Conservation (phyloP, 2,113 vertebrate species). For the Menura novaehollandiae region DNA sequence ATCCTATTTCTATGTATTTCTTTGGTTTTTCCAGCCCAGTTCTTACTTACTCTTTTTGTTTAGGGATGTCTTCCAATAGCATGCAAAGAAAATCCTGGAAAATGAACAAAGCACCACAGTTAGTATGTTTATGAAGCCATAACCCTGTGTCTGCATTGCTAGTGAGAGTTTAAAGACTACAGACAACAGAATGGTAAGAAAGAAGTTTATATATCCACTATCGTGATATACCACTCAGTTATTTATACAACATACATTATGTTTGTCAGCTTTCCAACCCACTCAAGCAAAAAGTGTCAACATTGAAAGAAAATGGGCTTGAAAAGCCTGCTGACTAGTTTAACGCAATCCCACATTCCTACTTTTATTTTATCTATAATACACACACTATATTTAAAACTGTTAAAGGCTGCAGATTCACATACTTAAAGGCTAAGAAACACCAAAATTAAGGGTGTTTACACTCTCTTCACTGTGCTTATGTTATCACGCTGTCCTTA, state of each 20-base stretch:
- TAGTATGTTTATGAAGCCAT: neutral
- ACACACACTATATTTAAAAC: neutral
- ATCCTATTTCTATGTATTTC: neutral
- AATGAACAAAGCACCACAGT: conserved; percentile 47
- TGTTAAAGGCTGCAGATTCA: neutral
- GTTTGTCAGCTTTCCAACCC: conserved; percentile 1
- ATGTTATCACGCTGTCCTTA: neutral
- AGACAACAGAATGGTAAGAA: neutral
- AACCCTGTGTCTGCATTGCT: neutral
- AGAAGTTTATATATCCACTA: neutral
- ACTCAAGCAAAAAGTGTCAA: neutral
- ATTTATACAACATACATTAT: neutral
- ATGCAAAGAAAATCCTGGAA: conserved; percentile 91
- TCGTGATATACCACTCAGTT: neutral
- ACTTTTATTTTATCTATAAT: neutral
- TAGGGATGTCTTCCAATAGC: conserved; percentile 83
- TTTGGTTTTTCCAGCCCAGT: neutral
- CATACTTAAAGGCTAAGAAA: neutral
- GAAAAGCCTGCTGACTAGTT: conserved; percentile 15
- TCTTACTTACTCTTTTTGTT: conserved; percentile 80
- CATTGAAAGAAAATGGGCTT: neutral
- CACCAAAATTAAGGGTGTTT: neutral
- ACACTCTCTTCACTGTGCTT: neutral
- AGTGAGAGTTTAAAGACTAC: neutral
- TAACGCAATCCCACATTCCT: neutral